Evolutionary conservation across 1,140 invertebrate species (phyloP).

Genomic region (Melanaphis sacchari): DNA sequence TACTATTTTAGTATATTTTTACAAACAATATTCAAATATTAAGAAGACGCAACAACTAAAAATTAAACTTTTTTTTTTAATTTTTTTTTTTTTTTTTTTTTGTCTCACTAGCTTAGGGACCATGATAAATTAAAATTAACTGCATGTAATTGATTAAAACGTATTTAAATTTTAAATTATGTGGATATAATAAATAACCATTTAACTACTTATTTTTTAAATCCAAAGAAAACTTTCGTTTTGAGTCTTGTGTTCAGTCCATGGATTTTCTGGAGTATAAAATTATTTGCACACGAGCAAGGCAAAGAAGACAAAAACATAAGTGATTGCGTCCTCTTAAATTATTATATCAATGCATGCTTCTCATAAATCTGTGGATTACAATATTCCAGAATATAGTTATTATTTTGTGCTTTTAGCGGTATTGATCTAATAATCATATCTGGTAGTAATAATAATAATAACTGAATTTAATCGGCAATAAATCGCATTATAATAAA

Average conservation of each 20-base stretch:
- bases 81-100: no score
- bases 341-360: constrained; percentile 26
- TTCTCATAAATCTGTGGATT: background rate
- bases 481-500: background rate
- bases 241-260: background rate
- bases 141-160: background rate
- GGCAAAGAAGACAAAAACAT: background rate
- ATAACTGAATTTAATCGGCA: background rate
- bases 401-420: background rate
- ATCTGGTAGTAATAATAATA: background rate
- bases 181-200: background rate
- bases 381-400: background rate
- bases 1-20: background rate
- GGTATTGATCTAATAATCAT: background rate
- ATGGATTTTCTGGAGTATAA: background rate
- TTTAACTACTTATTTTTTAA: background rate
- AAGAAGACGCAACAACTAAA: background rate
- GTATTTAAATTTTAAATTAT: background rate
- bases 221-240: background rate
- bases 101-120: background rate
- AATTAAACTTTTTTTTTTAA: background rate
- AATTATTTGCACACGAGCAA: background rate
- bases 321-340: background rate
- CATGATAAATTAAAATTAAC: background rate
- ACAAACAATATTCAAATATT: background rate